Evolutionary conservation across 2,113 vertebrate species (phyloP), one percentile per base, ranked within the genome.

Genomic region (Serilophus lunatus): DNA sequence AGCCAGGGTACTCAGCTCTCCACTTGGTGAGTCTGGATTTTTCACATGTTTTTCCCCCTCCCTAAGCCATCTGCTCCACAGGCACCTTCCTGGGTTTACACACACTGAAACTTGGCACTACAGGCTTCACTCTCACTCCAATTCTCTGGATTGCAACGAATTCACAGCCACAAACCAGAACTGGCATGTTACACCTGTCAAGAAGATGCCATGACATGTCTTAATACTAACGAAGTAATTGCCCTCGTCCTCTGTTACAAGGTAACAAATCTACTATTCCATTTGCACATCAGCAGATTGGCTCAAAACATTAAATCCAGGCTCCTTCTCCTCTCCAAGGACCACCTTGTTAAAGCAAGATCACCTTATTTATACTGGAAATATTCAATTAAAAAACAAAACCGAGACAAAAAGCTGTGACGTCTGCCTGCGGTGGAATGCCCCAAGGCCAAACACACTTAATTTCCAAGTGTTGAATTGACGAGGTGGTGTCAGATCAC

Each of bases 291-390:
- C 18, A 54, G 59, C 3, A 84, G 8, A 35, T 1, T 23, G 8
- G 35, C 33, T 85, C 31, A 45, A 61, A 9, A 44, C 13, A 23
- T 22, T 31, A 45, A 16, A 63, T 26, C 26, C 38, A 23, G 2
- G 12, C 10, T 9, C 26, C 26, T 19, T 60, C 12, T 23, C 36
- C 49, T 31, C 18, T 63, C 53, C 38, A 90, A 54, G 47, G 50
- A 0, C 4, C n/a, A 61, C 0, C 0, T 7, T 86, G 31, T 19
- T 36, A 81, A 0, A 53, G 12, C 12, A 44, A 54, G 4, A 18
- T 33, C 6, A 35, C n/a, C n/a, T 12, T 56, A 28, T 49, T 74
- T 22, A 51, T 14, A 82, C 13, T 44, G n/a, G 4, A 74, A 82
- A 18, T 29, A 64, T 7, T 70, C 23, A 23, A 35, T 47, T 4